Base-by-base conservation (phyloP, 2,797 vertebrate species). In the Melanotaenia trifasciata region DNA sequence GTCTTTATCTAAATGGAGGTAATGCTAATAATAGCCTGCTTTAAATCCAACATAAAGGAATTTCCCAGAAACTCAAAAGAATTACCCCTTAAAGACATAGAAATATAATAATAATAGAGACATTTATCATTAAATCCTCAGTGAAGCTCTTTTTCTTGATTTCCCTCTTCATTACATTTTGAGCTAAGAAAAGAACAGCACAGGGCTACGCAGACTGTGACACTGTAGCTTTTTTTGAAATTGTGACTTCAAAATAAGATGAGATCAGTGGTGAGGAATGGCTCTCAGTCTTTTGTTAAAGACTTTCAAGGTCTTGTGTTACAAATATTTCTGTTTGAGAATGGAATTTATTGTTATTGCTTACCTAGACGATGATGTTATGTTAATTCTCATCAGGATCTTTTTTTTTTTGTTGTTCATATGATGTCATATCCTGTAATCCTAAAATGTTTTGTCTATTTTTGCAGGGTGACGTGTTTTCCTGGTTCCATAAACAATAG, bases 361-460 rank as follows among this genome's bases (percentile, higher is more conserved):
- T 75, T 53, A n/a, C 53, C 47, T 38, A 26, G 43, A 28, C 43
- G n/a, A 28, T 51, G 24, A 76, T 54, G 13, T 64, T 72, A 20
- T 16, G 22, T 65, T 62, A 40, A n/a, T 64, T 53, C 54, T 75
- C 70, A 50, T 16, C 57, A 57, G 36, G 26, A 13, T 26, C n/a
- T 53, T 72, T 76, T 33, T 33, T 33, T 33, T 33, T 81, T 67
- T 68, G 66, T 76, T 86, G 81, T 78, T 69, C 56, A 24, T 57
- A 58, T 91, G 83, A 88, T 84, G 84, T 91, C 70, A 92, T 75
- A 36, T 90, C 87, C 87, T 88, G 70, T 85, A 79, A 83, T 89
- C 80, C 84, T 86, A 75, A 89, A 91, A 88, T 58, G 80, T 79
- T 85, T 75, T 74, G 77, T 90, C 86, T 90, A 87, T 90, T 91